Conservation (phyloP, 2,888 invertebrate genomes). For the Polymixis lichenea region DNA sequence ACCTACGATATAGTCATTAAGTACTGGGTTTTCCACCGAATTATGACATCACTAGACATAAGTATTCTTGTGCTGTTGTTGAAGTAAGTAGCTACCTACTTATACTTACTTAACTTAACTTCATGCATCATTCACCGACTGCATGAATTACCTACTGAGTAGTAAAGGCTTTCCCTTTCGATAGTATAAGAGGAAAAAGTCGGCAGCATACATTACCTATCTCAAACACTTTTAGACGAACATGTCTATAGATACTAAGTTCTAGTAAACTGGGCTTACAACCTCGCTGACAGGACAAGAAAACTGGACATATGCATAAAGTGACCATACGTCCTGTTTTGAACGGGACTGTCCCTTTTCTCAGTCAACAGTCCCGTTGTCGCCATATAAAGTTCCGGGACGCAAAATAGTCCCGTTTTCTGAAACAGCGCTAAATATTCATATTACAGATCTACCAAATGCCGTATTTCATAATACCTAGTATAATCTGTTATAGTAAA, state of each 20-base stretch:
- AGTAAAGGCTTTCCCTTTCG: slow-evolving; percentile 43
- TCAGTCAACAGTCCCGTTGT: no score
- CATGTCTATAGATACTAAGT: not conserved
- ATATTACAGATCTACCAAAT: no score
- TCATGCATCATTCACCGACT: slow-evolving; percentile 41
- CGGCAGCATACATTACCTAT: not conserved
- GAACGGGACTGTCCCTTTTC: no score
- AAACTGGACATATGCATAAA: not conserved
- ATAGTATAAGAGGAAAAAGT: not conserved
- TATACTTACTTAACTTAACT: slow-evolving; percentile 9
- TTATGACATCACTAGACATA: slow-evolving; percentile 29
- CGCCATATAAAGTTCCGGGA: no score
- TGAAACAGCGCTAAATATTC: no score
- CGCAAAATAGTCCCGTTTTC: no score
- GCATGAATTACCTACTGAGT: not conserved
- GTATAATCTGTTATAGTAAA: no score
- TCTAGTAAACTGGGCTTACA: not conserved
- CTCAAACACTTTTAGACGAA: not conserved
- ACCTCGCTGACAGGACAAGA: not conserved
- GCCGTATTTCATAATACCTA: no score
- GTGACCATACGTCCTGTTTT: no score
- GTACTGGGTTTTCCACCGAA: slow-evolving; percentile 18
- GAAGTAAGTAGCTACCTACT: not conserved
- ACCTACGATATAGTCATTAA: not conserved
- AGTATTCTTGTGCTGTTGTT: slow-evolving; percentile 30